Conservation (phyloP, 2,113 vertebrate species). For the Panthera tigris region DNA sequence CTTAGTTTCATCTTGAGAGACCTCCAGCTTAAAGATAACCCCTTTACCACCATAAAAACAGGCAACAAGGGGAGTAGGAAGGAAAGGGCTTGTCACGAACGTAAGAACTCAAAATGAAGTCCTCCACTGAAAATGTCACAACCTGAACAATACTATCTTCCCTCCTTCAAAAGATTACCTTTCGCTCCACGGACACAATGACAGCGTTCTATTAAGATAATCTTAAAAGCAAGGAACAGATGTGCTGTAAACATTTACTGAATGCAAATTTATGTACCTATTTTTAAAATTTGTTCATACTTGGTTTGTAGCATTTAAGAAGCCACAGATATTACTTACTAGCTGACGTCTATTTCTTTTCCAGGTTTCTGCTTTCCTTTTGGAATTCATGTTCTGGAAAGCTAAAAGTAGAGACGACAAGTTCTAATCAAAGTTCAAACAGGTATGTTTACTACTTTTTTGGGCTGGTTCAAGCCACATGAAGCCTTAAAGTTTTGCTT, state of each 20-base stretch:
- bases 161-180: not conserved
- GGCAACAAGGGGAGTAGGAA: not conserved
- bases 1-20: not conserved
- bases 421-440: not conserved
- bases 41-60: not conserved
- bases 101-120: not conserved
- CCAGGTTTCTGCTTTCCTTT: constrained; percentile 99
- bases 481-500: not conserved
- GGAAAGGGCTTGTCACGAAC: not conserved
- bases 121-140: not conserved
- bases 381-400: constrained; percentile 99
- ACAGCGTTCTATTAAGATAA: not conserved
- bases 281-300: not conserved
- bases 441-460: not conserved
- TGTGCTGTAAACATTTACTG: not conserved
- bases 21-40: not conserved
- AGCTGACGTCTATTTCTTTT: constrained; percentile 97
- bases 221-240: not conserved
- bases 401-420: constrained; percentile 83
- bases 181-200: not conserved
- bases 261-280: not conserved
- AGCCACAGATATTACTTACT: constrained; percentile 84
- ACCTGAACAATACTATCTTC: not conserved
- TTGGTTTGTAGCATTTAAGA: not conserved
- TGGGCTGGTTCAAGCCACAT: not conserved